Evolutionary conservation across 2,797 vertebrate genomes (phyloP).

Genomic region (Antrozous pallidus): DNA sequence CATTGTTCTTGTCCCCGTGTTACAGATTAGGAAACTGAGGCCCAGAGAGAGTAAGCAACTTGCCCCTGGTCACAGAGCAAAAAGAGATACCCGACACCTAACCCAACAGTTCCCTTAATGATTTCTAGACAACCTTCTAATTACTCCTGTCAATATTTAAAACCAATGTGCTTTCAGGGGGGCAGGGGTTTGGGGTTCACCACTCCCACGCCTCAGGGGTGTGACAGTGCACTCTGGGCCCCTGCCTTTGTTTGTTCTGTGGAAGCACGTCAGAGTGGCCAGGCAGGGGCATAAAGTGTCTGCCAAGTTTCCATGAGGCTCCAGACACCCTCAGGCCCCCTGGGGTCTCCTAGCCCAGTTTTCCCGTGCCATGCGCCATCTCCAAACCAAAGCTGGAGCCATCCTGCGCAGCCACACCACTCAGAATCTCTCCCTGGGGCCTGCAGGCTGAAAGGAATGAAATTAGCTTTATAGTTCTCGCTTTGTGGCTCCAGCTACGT

Average conservation of each 20-base stretch:
- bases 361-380: neutral
- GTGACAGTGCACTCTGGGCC: neutral
- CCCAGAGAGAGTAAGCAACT: neutral
- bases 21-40: neutral
- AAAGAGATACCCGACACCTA: neutral
- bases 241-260: neutral
- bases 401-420: neutral
- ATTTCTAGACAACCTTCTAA: neutral
- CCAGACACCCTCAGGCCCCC: neutral
- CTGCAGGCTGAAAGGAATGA: slow-evolving; percentile 23
- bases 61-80: neutral
- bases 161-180: neutral
- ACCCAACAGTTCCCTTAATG: neutral
- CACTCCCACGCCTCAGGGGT: neutral
- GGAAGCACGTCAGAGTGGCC: neutral
- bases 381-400: neutral
- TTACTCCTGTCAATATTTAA: neutral
- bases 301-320: slow-evolving; percentile 46
- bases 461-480: slow-evolving; percentile 33
- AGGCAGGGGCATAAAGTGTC: neutral
- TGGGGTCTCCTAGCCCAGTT: neutral
- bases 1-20: neutral
- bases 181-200: neutral
- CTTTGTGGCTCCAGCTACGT: slow-evolving; percentile 17
- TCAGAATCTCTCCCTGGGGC: neutral